phyloP scores from a whole-genome alignment of 2,113 vertebrate genomes.

The Psilopsiagon aurifrons region DNA sequence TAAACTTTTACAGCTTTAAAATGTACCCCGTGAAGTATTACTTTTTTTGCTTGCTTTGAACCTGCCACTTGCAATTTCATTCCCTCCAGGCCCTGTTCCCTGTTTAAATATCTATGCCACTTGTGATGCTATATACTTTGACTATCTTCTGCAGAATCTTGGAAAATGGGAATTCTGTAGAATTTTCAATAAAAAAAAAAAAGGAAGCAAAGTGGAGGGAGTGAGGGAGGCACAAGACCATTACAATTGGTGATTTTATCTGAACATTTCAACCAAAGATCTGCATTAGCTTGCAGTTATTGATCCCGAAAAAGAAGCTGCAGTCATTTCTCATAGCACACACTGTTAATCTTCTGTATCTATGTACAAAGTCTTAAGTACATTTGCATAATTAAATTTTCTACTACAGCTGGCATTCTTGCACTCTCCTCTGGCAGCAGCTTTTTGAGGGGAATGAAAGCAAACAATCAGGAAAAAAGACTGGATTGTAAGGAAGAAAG shows the following conservation, averaged over 20 bases:
- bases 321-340: slow-evolving; percentile 5
- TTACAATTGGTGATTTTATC: background rate
- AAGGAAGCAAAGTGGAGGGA: background rate
- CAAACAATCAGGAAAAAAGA: background rate
- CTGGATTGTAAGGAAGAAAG: background rate
- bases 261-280: background rate
- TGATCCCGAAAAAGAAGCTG: slow-evolving; percentile 11
- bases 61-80: background rate
- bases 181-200: background rate
- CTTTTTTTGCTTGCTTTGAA: background rate
- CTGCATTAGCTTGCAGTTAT: background rate
- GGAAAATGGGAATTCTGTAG: background rate
- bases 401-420: slow-evolving; percentile 11
- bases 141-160: background rate
- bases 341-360: slow-evolving; percentile 10
- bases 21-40: background rate
- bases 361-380: background rate
- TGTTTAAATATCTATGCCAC: background rate
- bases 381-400: slow-evolving; percentile 50
- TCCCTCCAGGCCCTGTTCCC: background rate
- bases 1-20: background rate
- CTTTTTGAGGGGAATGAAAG: background rate
- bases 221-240: background rate
- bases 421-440: background rate
- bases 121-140: background rate